Base-by-base conservation (phyloP, 1,140 invertebrate genomes). In the Scaptodrosophila lebanonensis region DNA sequence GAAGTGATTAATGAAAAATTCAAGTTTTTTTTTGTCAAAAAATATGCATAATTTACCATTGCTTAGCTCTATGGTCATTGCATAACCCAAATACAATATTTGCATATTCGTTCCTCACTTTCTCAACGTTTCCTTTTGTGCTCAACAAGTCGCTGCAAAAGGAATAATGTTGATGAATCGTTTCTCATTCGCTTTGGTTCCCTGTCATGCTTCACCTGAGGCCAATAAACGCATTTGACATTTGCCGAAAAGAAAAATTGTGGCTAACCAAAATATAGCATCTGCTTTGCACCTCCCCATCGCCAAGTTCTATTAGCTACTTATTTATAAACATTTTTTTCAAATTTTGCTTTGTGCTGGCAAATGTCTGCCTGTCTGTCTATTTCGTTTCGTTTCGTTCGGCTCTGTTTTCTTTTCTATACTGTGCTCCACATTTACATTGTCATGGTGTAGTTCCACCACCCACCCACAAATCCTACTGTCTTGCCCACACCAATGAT, bases 251-350 rank as follows among this genome's bases (percentile, higher is more conserved):
- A 22, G 17, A 45, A 16, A 42, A 54, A 17, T n/a, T n/a, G 25
- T 5, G 30, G 42, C 35, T 50, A 53, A 51, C 42, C 11, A 43
- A 36, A 30, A 51, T 16, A 22, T 13, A 35, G n/a, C 8, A 29
- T 22, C n/a, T n/a, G n/a, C n/a, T n/a, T n/a, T n/a, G n/a, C n/a
- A 20, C 17, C 29, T 22, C 6, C 13, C 5, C 52, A 35, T 58
- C 48, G 50, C 39, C 33, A 42, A 39, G 3, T 42, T 13, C 40
- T 40, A 7, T 12, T 51, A 7, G 45, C 12, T 4, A 12, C 33
- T 59, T 68, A 73, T 77, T 68, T 72, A 57, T 79, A 79, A 53
- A 57, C 35, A 18, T 42, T 15, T 43, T 58, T 39, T 35, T 53
- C 35, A 45, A 30, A 35, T 63, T 67, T 54, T 62, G 8, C 47